Evolutionary conservation across 2,797 vertebrate species (phyloP).

Genomic region (Sarcophilus harrisii): DNA sequence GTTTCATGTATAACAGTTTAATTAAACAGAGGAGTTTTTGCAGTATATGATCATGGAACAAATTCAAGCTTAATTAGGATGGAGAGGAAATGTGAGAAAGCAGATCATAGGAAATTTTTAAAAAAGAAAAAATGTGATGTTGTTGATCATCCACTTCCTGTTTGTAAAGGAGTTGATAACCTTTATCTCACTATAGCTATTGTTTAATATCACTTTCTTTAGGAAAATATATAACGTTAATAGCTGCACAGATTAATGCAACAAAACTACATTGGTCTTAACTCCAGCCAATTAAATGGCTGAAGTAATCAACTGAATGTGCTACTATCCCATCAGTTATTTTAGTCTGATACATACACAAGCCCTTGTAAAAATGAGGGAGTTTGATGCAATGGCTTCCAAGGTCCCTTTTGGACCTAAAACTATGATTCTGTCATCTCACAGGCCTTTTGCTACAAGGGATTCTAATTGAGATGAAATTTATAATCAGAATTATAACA

Average conservation of each 20-base stretch:
- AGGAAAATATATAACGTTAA: constrained; percentile 26
- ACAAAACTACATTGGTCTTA: not conserved
- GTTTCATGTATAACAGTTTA: constrained; percentile 29
- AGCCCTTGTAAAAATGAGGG: not conserved
- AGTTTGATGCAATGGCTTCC: not conserved
- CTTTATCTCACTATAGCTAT: constrained; percentile 13
- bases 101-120: constrained; percentile 7
- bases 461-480: not conserved
- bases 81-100: constrained; percentile 29
- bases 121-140: constrained; percentile 3
- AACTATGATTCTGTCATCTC: not conserved
- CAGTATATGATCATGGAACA: constrained; percentile 13
- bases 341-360: not conserved
- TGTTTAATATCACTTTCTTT: constrained; percentile 38
- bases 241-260: not conserved
- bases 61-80: constrained; percentile 22
- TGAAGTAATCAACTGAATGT: not conserved
- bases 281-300: constrained; percentile 14
- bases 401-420: not conserved
- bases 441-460: not conserved
- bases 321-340: not conserved
- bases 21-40: constrained; percentile 37
- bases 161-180: not conserved
- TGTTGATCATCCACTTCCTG: constrained; percentile 25
- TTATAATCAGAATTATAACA: not conserved